Evolutionary conservation across 1,140 invertebrate genomes (phyloP), one percentile per base, ranked within the genome.

Genomic region (Penaeus vannamei): DNA sequence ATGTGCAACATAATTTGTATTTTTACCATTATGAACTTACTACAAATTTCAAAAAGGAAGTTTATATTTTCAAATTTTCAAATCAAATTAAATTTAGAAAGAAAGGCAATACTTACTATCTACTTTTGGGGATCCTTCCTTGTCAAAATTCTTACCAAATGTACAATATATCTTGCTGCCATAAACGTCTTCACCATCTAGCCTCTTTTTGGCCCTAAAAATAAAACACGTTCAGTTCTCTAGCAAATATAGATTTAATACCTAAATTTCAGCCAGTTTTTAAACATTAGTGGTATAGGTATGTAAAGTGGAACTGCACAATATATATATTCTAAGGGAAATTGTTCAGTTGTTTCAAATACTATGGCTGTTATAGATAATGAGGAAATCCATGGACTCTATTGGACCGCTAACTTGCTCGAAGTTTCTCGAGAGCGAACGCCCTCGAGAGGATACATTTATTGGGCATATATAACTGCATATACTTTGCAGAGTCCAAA

Each of bases 121-220:
- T n/a, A 83, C 60, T 83, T 76, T 87, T 36, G 86, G 84, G 10
- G 69, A 72, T 36, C 86, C 80, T 90, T 85, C 84, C 17, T 86
- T 90, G 20, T 90, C 83, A 22, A 81, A 32, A 60, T 61, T 85
- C 62, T 90, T 90, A 42, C 89, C 89, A 72, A 90, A 91, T 85
- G 94, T 93, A 79, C 95, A 95, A 60, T 93, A 94, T 84, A 97
- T 97, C 94, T 96, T 96, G 60, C 94, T 95, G 53, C 96, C 96
- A 94, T 95, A 97, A 72, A 97, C 96, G 94, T 96, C 95, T 93
- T 97, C 96, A 90, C 96, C 96, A 92, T 97, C 95, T 95, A 98
- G 97, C 92, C 96, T 95, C 92, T 96, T 97, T 92, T 96, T 94
- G 91, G 96, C 96, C 93, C 96, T 97, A 92, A 79, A 93, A 92